A percentile compares a stretch with the other conserved stretches of the same genome.
These are phyloP conservation scores for Plebejus anna DNA, from an alignment of 2,888 invertebrate genomes.

Conservation along the genomic window DNA sequence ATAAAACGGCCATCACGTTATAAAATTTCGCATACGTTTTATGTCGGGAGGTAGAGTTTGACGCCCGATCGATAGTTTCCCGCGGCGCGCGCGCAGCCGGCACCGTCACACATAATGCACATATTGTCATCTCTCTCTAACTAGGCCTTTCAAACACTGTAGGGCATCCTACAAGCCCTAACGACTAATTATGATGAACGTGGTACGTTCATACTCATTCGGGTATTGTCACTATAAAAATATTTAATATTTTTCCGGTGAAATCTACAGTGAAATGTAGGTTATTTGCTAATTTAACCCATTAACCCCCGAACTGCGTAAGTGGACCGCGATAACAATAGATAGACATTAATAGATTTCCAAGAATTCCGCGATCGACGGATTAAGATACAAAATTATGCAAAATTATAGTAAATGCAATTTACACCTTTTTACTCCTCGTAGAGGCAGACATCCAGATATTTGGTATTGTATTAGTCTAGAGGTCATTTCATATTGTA, in stretches of 20 bases:
- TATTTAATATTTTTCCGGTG: not conserved
- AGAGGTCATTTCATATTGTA: no score
- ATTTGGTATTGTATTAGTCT: no score
- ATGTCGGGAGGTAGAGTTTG: not conserved
- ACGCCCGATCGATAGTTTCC: not conserved
- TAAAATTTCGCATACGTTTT: not conserved
- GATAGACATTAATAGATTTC: no score
- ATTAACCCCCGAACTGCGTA: no score
- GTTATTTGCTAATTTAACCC: not conserved
- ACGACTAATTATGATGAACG: not conserved
- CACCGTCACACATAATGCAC: not conserved
- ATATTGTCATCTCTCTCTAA: constrained; percentile 4
- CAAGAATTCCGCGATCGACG: no score
- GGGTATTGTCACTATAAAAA: not conserved
- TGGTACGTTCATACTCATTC: not conserved
- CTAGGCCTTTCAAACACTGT: not conserved
- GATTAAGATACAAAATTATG: no score
- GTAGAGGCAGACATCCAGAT: no score
- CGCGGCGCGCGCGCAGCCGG: constrained; percentile 8
- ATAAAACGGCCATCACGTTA: not conserved
- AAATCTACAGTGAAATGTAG: not conserved
- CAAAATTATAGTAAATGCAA: no score
- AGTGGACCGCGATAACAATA: no score
- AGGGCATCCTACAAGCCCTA: not conserved
- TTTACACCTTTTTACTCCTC: no score